Conservation (phyloP, 2,888 invertebrate species). For the Harmothoe impar region DNA sequence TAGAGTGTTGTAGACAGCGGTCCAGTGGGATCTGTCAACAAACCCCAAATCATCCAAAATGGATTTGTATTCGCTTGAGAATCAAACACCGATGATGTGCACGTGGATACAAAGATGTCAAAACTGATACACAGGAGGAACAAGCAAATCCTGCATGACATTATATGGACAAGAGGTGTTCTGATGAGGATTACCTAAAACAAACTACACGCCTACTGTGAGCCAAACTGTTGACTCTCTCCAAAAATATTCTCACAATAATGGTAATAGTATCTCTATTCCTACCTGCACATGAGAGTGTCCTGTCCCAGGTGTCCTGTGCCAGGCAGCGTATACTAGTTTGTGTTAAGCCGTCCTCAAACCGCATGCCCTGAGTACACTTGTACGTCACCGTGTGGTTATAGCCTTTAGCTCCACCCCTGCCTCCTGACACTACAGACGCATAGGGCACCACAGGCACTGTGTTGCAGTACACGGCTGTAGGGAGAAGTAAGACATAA, state of each 20-base stretch:
- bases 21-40: neutral
- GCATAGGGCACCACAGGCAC: neutral
- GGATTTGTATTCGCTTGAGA: neutral
- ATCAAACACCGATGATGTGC: neutral
- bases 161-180: neutral
- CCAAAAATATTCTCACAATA: no score
- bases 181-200: no score
- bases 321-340: neutral
- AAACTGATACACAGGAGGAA: neutral
- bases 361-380: neutral
- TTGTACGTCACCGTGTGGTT: neutral
- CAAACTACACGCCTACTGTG: no score
- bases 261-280: no score
- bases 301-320: neutral
- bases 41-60: neutral
- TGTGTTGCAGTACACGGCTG: neutral
- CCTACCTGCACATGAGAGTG: neutral
- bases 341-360: neutral
- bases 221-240: no score
- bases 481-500: neutral
- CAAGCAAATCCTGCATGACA: neutral
- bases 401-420: neutral
- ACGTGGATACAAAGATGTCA: neutral
- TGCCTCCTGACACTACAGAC: neutral
- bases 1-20: neutral